Conservation (phyloP, 2,888 invertebrate species). For the Mechanitis messenoides region DNA sequence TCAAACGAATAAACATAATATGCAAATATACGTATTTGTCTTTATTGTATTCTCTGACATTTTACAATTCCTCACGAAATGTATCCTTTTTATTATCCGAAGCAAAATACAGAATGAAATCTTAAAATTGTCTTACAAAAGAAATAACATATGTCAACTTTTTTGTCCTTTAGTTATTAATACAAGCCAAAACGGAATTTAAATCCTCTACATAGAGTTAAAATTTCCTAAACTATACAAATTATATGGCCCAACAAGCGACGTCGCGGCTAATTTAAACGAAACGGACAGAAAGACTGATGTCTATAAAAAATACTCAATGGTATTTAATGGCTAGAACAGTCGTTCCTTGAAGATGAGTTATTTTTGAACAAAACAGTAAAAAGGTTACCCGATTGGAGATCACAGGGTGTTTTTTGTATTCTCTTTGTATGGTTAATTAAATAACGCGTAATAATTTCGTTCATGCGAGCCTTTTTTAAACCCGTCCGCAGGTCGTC, state of each 20-base stretch:
- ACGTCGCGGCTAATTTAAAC: slow-evolving; percentile 63
- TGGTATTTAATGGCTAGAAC: slow-evolving; percentile 50
- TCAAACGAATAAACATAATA: slow-evolving; percentile 27
- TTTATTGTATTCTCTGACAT: slow-evolving; percentile 32
- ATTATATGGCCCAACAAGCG: slow-evolving; percentile 42
- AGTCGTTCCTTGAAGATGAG: slow-evolving; percentile 37
- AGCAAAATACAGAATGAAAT: slow-evolving; percentile 47
- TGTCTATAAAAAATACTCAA: slow-evolving; percentile 50
- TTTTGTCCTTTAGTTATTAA: slow-evolving; percentile 38
- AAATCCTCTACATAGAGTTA: slow-evolving; percentile 20
- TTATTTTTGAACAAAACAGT: slow-evolving; percentile 53
- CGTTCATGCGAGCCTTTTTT: slow-evolving; percentile 15
- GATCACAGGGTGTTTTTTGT: slow-evolving; percentile 18
- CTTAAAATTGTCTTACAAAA: slow-evolving; percentile 44
- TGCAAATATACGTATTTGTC: slow-evolving; percentile 21
- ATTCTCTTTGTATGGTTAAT: slow-evolving; percentile 10
- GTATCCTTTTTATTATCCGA: slow-evolving; percentile 41
- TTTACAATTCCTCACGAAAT: slow-evolving; percentile 30
- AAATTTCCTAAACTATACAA: slow-evolving; percentile 26
- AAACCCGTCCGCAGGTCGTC: slow-evolving; percentile 1
- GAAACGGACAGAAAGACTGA: slow-evolving; percentile 47
- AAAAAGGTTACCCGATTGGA: slow-evolving; percentile 31
- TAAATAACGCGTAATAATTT: slow-evolving; percentile 15
- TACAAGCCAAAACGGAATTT: slow-evolving; percentile 19
- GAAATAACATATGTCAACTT: slow-evolving; percentile 62